Evolutionary conservation across 2,797 vertebrate species (phyloP), one percentile per base, ranked within the genome.

Genomic region (Kryptolebias ocellatus): DNA sequence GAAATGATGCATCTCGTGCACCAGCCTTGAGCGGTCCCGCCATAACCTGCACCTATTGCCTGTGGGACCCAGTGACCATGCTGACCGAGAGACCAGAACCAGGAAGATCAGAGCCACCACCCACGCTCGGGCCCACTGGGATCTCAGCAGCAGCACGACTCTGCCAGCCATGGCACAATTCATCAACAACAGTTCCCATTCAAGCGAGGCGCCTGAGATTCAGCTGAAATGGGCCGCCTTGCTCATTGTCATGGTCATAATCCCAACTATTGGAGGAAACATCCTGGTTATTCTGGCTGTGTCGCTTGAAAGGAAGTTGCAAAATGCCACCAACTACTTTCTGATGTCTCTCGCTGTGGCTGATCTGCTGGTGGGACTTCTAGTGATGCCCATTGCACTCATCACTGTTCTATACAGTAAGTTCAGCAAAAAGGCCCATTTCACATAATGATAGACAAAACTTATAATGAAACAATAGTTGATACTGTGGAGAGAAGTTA

Each of bases 241-340:
- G 74, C 94, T 98, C 76, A 95, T 96, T 8, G 76, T 98, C 51
- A 84, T 95, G 87, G 95, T 98, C 78, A 99, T 99, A 87, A 93
- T 98, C 63, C 97, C 97, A 65, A 99, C 98, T 12, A 95, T 99
- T 0, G 97, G 96, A 29, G 98, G 98, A 9, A 99, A 99, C 80
- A 96, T 98, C 80, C 94, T 99, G 15, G 98, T 99, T 73, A 99
- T 99, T 84, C 88, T 99, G 63, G 98, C 98, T 0, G 96, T 99
- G 42, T 97, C 96, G 1, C 90, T 98, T 74, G 98, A 99, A 87
- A 97, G 95, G 53, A 98, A 97, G 89, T 91, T 99, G 70, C 98
- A 99, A 70, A 98, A 97, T 8, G 98, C 97, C 64, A 99, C 96
- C 64, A 99, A 99, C 92, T 99, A 98, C 88, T 99, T 99, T 82